Evolutionary conservation across 2,113 vertebrate genomes (phyloP), one percentile per base, ranked within the genome.

Genomic region (Percina caprodes): DNA sequence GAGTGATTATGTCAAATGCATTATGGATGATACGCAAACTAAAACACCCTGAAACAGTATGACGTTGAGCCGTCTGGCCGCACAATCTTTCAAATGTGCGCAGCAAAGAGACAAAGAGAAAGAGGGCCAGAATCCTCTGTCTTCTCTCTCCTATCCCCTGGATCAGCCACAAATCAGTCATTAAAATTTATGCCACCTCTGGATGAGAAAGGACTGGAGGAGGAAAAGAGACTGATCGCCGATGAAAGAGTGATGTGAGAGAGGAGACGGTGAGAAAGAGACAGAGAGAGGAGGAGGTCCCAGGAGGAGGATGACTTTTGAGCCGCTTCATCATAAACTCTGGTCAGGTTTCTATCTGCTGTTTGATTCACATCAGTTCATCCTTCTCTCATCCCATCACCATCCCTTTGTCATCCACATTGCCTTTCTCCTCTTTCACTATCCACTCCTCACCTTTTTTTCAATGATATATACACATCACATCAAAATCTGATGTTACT

Each of bases 111-210:
- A 54, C 23, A 63, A 19, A 48, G 39, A 67, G 52, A 18, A 23
- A 26, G 48, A 54, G 18, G 76, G 23, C 23, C n/a, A 69, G 75
- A 66, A 69, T 75, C 16, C 60, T 75, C 70, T 67, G 55, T 72
- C 18, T 19, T 23, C 9, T 2, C 52, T 30, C 72, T 70, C 42
- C 46, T 67, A 33, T 77, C 77, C 42, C 54, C 74, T 52, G 56
- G 74, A 84, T 71, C 75, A 21, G 56, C 59, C 71, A 72, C 68
- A 62, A 80, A 82, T 89, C 80, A 74, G 42, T 88, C 88, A 81
- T 75, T 84, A 76, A 77, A 84, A 89, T 92, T 42, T 70, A 87
- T 80, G 74, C 72, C 79, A 77, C 49, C 63, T 72, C 71, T 72
- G 73, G 35, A 82, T 33, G 62, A 79, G 67, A 82, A 61, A 62